phyloP scores from a whole-genome alignment of 2,797 vertebrate species.

The Xenops minutus region DNA sequence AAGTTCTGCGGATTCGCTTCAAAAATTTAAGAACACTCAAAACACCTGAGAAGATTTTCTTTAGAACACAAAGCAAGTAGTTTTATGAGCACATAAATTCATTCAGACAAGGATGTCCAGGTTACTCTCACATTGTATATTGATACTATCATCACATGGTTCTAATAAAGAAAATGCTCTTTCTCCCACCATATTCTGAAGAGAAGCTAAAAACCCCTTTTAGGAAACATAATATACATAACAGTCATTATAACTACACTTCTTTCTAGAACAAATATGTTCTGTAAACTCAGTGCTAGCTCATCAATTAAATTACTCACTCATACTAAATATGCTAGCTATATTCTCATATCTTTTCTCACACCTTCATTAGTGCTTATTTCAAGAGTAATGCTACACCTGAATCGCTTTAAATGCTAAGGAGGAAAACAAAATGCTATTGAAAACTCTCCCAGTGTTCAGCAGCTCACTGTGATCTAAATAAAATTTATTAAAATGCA shows the following conservation, averaged over 20 bases:
- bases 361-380: not conserved
- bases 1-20: not conserved
- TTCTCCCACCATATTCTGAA: not conserved
- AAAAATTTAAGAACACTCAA: not conserved
- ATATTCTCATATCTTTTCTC: not conserved
- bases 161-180: not conserved
- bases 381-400: not conserved
- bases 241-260: not conserved
- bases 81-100: rapidly evolving
- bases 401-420: not conserved
- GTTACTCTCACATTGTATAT: not conserved
- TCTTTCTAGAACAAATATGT: not conserved
- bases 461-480: not conserved
- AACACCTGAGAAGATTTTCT: not conserved
- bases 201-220: not conserved
- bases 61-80: not conserved
- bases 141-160: rapidly evolving
- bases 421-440: not conserved
- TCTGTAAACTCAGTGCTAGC: not conserved
- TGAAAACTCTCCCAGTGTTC: not conserved
- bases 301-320: not conserved
- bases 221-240: not conserved
- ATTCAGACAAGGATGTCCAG: not conserved
- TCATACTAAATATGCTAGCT: not conserved
- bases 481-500: not conserved